Conservation (phyloP, 2,888 invertebrate species). For the Idaea straminata region DNA sequence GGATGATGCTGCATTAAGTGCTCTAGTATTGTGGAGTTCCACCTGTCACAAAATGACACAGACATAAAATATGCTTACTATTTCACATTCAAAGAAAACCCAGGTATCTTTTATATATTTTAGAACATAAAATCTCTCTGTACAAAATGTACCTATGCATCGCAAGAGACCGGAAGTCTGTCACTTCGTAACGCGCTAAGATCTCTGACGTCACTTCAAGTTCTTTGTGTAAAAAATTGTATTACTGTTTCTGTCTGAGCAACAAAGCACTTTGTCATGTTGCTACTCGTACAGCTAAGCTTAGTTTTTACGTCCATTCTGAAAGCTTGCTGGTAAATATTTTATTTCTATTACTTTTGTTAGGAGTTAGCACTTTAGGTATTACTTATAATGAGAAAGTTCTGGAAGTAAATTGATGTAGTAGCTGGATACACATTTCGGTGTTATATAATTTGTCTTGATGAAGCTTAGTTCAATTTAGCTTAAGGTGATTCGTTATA, state of each 20-base stretch:
- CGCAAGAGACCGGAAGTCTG: neutral
- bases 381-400: neutral
- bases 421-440: no score
- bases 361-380: neutral
- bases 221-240: neutral
- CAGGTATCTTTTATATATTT: no score
- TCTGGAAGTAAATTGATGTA: constrained; percentile 3
- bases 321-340: neutral
- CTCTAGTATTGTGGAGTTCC: no score
- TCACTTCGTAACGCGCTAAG: neutral
- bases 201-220: neutral
- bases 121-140: neutral
- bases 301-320: neutral
- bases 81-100: no score
- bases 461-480: no score
- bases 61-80: no score
- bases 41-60: no score
- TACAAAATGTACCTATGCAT: neutral
- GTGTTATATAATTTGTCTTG: no score
- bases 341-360: neutral
- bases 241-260: neutral
- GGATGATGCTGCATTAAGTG: no score
- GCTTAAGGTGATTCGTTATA: no score
- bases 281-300: neutral
- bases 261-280: neutral